Evolutionary conservation across 1,140 invertebrate genomes (phyloP).

Genomic region (Plodia interpunctella): DNA sequence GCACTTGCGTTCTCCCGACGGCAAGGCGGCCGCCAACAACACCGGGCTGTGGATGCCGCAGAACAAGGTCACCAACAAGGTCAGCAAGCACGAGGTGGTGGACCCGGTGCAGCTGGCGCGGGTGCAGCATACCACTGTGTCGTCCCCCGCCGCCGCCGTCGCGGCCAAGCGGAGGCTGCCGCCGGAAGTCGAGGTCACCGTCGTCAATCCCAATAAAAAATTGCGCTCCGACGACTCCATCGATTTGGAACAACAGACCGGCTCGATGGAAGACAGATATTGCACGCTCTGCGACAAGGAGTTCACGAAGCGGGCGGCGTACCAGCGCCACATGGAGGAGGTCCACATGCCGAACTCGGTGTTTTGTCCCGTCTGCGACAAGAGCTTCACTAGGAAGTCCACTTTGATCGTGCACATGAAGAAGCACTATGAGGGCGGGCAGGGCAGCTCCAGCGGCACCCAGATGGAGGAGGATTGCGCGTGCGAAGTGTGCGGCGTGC

Average conservation of each 20-base stretch:
- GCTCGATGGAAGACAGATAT: conserved; percentile 69
- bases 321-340: conserved; percentile 78
- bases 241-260: conserved; percentile 47
- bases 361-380: conserved; percentile 76
- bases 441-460: conserved; percentile 38
- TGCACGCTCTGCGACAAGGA: conserved; percentile 79
- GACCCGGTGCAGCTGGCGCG: conserved; percentile 44
- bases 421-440: conserved; percentile 68
- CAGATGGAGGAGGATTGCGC: conserved; percentile 34
- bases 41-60: conserved; percentile 75
- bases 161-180: conserved; percentile 62
- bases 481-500: conserved; percentile 57
- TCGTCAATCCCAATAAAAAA: conserved; percentile 72
- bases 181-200: conserved; percentile 71
- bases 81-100: conserved; percentile 71
- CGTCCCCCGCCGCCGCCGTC: conserved; percentile 28
- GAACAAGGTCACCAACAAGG: conserved; percentile 72
- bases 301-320: conserved; percentile 76
- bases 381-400: conserved; percentile 75
- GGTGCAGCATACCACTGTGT: conserved; percentile 33
- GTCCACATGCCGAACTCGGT: conserved; percentile 59
- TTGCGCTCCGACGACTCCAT: conserved; percentile 64
- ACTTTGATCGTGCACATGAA: conserved; percentile 76
- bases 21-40: conserved; percentile 74
- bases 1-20: conserved; percentile 77